Conservation (phyloP, 2,797 vertebrate genomes). For the Falco biarmicus region DNA sequence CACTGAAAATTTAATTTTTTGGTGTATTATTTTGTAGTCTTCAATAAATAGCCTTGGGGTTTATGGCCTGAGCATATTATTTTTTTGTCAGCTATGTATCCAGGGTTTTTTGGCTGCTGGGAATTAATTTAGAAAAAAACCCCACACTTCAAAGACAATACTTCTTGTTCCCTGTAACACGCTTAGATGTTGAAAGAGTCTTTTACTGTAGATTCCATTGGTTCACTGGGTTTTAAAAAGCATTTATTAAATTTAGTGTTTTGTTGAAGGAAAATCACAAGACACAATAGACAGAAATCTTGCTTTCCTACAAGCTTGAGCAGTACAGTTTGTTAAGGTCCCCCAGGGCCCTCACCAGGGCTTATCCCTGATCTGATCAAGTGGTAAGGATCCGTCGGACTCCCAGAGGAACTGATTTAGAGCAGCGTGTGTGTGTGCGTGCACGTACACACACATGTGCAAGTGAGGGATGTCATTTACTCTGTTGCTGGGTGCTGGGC, state of each 20-base stretch:
- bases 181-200: slow-evolving; percentile 2
- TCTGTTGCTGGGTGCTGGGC: background rate
- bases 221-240: background rate
- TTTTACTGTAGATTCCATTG: slow-evolving; percentile 11
- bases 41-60: slow-evolving; percentile 41
- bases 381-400: background rate
- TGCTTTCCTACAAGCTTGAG: background rate
- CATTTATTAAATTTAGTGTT: background rate
- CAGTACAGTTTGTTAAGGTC: background rate
- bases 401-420: background rate
- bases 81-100: background rate
- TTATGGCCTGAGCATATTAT: background rate
- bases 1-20: slow-evolving; percentile 32
- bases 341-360: background rate
- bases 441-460: accelerated
- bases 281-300: background rate
- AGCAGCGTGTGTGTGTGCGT: background rate
- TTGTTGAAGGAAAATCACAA: background rate
- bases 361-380: background rate
- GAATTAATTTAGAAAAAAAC: slow-evolving; percentile 56
- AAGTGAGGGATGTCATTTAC: background rate
- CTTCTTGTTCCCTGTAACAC: background rate
- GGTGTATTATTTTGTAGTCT: slow-evolving; percentile 35
- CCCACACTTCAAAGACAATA: background rate
- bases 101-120: background rate